Percentiles rank a stretch among this genome's conserved stretches.
These are phyloP conservation scores for Anguilla anguilla DNA, from an alignment of 2,797 vertebrate species.

Conservation along the genomic window DNA sequence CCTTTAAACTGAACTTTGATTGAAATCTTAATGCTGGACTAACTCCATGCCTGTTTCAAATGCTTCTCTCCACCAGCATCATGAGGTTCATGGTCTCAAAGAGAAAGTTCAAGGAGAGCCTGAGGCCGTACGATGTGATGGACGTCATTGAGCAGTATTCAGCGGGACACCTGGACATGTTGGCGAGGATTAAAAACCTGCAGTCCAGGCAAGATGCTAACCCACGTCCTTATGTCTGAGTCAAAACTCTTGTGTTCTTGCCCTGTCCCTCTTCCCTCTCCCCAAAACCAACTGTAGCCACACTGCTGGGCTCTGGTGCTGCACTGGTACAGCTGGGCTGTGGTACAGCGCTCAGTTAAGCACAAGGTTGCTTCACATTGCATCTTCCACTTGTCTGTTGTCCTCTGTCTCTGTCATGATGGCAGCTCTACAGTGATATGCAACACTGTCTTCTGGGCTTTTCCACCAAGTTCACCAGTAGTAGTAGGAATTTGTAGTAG, in stretches of 20 bases:
- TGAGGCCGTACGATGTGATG: conserved; percentile 96
- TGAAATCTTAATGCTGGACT: neutral
- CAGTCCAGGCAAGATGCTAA: conserved; percentile 88
- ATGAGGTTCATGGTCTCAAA: conserved; percentile 98
- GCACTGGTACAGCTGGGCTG: conserved; percentile 32
- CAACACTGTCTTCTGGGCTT: conserved; percentile 35
- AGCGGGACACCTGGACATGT: conserved; percentile 96
- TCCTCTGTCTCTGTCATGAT: conserved; percentile 27
- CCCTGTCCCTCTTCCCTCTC: neutral
- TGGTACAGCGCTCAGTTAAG: conserved; percentile 42
- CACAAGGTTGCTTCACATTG: conserved; percentile 30
- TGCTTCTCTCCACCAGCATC: conserved; percentile 73
- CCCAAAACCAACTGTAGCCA: conserved; percentile 40
- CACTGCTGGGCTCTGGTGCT: conserved; percentile 41
- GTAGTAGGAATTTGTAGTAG: neutral
- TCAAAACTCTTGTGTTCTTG: neutral
- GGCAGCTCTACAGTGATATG: conserved; percentile 30
- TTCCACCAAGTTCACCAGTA: neutral
- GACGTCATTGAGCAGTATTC: conserved; percentile 98
- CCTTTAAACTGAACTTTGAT: conserved; percentile 34
- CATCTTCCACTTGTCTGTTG: conserved; percentile 31
- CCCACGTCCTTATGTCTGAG: neutral
- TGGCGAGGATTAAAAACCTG: conserved; percentile 97
- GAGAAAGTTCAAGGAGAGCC: conserved; percentile 96
- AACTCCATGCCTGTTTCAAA: conserved; percentile 29